Evolutionary conservation across 2,113 vertebrate species (phyloP).

Genomic region (Nibea coibor): DNA sequence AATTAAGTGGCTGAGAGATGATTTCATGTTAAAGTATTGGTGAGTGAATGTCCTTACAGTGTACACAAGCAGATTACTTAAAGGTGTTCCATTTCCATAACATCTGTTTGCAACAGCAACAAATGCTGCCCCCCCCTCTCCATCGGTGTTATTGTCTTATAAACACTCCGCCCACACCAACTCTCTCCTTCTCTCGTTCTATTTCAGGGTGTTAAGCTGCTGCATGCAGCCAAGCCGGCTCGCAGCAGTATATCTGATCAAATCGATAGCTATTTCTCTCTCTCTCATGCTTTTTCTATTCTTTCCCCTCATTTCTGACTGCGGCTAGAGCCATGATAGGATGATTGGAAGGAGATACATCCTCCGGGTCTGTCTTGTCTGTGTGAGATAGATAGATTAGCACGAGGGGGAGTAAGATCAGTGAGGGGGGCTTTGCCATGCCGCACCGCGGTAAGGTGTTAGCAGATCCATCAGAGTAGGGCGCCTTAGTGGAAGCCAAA

Average conservation of each 20-base stretch:
- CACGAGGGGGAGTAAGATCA: conserved; percentile 20
- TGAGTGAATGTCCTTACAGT: background rate
- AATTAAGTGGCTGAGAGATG: background rate
- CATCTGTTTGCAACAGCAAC: conserved; percentile 16
- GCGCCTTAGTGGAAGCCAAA: conserved; percentile 36
- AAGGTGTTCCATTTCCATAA: background rate
- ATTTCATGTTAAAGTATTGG: background rate
- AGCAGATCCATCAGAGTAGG: conserved; percentile 61
- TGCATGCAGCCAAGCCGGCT: conserved; percentile 58
- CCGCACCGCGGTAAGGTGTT: conserved; percentile 49
- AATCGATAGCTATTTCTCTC: conserved; percentile 74
- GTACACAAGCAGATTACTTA: background rate
- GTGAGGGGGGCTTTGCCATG: conserved; percentile 31
- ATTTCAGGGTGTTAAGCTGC: conserved; percentile 64
- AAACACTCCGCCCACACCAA: conserved; percentile 54
- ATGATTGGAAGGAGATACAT: conserved; percentile 71
- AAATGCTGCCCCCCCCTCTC: conserved; percentile 7
- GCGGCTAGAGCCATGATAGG: conserved; percentile 47
- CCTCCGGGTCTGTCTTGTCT: conserved; percentile 53
- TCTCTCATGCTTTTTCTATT: conserved; percentile 49
- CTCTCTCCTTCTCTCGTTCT: conserved; percentile 43
- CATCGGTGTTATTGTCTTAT: conserved; percentile 33
- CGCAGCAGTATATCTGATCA: conserved; percentile 67
- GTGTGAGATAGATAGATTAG: conserved; percentile 67
- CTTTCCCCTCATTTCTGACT: conserved; percentile 46